Conservation (phyloP, 2,797 vertebrate genomes). For the Hapalemur alaotrensis region DNA sequence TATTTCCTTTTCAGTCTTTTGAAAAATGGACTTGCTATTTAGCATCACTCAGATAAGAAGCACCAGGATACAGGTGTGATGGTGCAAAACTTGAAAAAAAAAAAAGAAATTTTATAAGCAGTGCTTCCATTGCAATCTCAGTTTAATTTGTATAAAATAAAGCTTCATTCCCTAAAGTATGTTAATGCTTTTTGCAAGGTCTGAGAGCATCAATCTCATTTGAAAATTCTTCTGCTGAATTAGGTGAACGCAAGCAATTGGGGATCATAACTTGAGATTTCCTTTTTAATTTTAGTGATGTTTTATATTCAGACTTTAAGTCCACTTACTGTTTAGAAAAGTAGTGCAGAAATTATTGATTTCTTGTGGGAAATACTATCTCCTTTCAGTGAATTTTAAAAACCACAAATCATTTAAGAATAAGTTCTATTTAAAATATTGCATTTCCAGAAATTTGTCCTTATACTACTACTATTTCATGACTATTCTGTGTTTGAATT, state of each 20-base stretch:
- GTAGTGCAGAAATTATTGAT: neutral
- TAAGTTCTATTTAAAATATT: neutral
- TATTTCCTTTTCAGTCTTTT: neutral
- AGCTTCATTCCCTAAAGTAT: neutral
- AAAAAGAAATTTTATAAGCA: neutral
- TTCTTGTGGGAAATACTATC: neutral
- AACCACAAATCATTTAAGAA: slow-evolving; percentile 1
- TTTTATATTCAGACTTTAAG: neutral
- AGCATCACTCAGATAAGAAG: neutral
- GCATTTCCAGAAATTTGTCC: neutral
- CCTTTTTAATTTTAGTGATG: neutral
- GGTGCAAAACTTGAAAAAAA: neutral
- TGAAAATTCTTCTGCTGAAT: neutral
- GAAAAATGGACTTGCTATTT: neutral
- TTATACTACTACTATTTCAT: neutral
- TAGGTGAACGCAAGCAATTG: neutral
- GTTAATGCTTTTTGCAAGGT: neutral
- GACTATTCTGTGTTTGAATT: neutral
- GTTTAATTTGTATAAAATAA: neutral
- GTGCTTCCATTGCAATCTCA: neutral
- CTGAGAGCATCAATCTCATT: neutral
- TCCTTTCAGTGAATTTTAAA: neutral
- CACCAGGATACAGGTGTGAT: neutral
- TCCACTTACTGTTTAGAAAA: slow-evolving; percentile 43
- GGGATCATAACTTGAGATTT: neutral